A percentile compares a stretch with the other conserved stretches of the same genome.
These are phyloP conservation scores for Hydropsyche betteni DNA, from an alignment of 2,888 invertebrate species.

Conservation along the genomic window DNA sequence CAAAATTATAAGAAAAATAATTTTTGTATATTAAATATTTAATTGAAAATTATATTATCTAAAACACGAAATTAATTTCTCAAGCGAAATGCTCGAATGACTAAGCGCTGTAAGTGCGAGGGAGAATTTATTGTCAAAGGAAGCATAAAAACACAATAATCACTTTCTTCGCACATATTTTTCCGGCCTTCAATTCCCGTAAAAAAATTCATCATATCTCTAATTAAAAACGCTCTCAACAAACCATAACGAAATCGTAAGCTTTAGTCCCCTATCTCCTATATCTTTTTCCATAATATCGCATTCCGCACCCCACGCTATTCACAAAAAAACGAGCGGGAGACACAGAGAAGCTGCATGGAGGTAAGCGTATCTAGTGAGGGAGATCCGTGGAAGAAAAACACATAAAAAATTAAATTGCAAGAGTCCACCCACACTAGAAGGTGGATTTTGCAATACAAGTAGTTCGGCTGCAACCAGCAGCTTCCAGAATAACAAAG, in stretches of 20 bases:
- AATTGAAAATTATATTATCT: too few relatives aligned
- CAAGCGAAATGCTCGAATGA: too few relatives aligned
- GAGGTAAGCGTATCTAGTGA: slow-evolving; percentile 55
- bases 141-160: slow-evolving; percentile 25
- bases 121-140: not conserved
- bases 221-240: slow-evolving; percentile 71
- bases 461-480: slow-evolving; percentile 8
- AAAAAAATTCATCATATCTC: slow-evolving; percentile 59
- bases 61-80: too few relatives aligned
- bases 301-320: slow-evolving; percentile 48
- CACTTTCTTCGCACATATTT: slow-evolving; percentile 32
- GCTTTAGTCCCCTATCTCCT: slow-evolving; percentile 53
- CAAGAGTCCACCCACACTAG: slow-evolving; percentile 45
- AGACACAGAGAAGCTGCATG: not conserved
- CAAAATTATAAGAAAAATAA: too few relatives aligned
- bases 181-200: slow-evolving; percentile 31
- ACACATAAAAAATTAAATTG: slow-evolving; percentile 70
- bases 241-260: slow-evolving; percentile 69
- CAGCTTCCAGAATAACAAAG: slow-evolving; percentile 26
- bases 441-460: slow-evolving; percentile 21
- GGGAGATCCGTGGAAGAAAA: slow-evolving; percentile 56
- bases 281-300: slow-evolving; percentile 48
- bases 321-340: slow-evolving; percentile 53
- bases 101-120: too few relatives aligned
- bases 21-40: too few relatives aligned